phyloP scores from a whole-genome alignment of 37 sponge, comb jelly and placozoan species.

The Dysidea cf. avara region DNA sequence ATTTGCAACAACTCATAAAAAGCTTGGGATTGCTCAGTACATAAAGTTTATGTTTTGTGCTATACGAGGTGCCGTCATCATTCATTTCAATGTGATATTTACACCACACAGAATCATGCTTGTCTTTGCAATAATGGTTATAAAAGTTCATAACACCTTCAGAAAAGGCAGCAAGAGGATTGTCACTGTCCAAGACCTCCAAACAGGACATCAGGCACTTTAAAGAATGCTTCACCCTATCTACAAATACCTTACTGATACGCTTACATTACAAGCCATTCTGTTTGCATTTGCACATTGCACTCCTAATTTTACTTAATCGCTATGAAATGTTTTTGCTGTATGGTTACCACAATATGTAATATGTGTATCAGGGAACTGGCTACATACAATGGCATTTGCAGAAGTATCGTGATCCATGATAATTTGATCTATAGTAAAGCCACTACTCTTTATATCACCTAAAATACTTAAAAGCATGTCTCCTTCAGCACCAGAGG shows the following conservation, averaged over 20 bases:
- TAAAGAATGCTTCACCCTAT: slow-evolving; percentile 14
- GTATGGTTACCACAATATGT: slow-evolving; percentile 27
- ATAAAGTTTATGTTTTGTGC: no score
- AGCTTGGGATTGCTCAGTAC: no score
- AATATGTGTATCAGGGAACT: slow-evolving; percentile 18
- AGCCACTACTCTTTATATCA: slow-evolving; percentile 11
- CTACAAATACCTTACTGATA: slow-evolving; percentile 12
- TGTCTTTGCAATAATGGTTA: slow-evolving; percentile 27
- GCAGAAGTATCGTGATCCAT: slow-evolving; percentile 35
- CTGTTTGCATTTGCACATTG: neutral
- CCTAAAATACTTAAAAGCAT: slow-evolving; percentile 17
- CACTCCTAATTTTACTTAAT: slow-evolving; percentile 13
- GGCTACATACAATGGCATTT: slow-evolving; percentile 15
- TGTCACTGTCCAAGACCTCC: neutral
- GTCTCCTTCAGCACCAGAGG: slow-evolving; percentile 19
- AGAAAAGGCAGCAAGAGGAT: slow-evolving; percentile 4
- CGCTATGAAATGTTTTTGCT: slow-evolving; percentile 27
- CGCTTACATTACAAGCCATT: slow-evolving; percentile 4
- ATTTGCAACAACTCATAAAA: no score
- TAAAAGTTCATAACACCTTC: slow-evolving; percentile 40
- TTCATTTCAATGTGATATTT: neutral
- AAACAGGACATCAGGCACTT: slow-evolving; percentile 22
- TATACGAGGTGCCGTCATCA: no score
- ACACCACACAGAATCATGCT: slow-evolving; percentile 21
- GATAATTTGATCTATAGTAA: slow-evolving; percentile 16